Percentiles rank a stretch among this genome's conserved stretches.
phyloP scores from a whole-genome alignment of 2,797 vertebrate species.

The Perodicticus potto region DNA sequence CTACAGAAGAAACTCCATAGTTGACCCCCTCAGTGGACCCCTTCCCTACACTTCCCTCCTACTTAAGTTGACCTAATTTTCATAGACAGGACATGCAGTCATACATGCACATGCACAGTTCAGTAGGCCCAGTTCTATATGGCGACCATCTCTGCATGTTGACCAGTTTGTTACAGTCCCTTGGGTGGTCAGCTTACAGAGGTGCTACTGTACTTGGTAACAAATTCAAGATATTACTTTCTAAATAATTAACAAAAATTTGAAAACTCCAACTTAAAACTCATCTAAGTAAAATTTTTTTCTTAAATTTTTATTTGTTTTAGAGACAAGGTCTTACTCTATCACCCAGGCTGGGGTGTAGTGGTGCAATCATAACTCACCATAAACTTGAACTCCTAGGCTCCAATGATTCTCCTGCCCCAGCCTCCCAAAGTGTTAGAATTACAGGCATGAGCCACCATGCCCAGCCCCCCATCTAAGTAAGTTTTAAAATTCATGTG shows the following conservation, averaged over 20 bases:
- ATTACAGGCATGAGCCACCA: neutral
- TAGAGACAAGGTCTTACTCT: neutral
- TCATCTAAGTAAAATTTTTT: neutral
- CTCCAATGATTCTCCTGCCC: neutral
- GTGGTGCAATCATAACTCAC: neutral
- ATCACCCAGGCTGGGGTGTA: neutral
- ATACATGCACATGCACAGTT: too few species aligned
- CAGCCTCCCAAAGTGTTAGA: neutral
- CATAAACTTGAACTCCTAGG: neutral
- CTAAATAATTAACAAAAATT: conserved; percentile 6
- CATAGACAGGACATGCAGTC: too few species aligned
- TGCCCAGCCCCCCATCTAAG: neutral
- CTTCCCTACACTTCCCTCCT: too few species aligned
- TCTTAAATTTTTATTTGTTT: neutral
- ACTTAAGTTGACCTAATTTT: too few species aligned
- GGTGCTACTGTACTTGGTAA: neutral
- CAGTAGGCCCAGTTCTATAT: too few species aligned
- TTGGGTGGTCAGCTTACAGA: too few species aligned
- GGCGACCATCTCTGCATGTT: too few species aligned
- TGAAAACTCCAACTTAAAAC: conserved; percentile 49
- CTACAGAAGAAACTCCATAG: neutral
- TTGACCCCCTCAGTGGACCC: too few species aligned
- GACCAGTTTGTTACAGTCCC: too few species aligned
- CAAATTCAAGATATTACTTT: neutral
- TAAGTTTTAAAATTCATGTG: neutral